Percentiles rank a stretch among this genome's conserved stretches.
phyloP scores from a whole-genome alignment of 2,888 invertebrate species.

The Hoplodrina blanda region DNA sequence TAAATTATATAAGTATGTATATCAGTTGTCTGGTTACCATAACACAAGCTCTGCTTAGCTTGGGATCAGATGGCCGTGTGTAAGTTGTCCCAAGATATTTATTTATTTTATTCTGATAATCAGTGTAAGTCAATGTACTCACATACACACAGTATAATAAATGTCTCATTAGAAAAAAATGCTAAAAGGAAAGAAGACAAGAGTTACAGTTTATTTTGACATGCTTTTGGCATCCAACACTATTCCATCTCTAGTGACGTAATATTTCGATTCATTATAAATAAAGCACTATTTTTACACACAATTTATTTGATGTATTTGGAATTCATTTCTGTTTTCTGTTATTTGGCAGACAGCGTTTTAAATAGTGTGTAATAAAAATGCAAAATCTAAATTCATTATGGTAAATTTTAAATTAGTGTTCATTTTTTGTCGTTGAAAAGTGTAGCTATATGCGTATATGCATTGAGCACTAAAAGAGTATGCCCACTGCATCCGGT shows the following conservation, averaged over 20 bases:
- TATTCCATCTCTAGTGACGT: background rate
- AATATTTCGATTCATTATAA: background rate
- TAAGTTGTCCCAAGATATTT: too few relatives aligned
- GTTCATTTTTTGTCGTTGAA: background rate
- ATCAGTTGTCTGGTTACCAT: too few relatives aligned
- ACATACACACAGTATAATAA: background rate
- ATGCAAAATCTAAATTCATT: conserved; percentile 3
- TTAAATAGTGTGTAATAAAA: conserved; percentile 8
- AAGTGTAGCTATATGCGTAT: too few relatives aligned
- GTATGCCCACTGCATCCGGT: too few relatives aligned
- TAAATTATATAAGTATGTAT: too few relatives aligned
- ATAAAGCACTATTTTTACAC: conserved; percentile 8
- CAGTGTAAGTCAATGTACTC: background rate
- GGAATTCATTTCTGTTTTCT: conserved; percentile 1
- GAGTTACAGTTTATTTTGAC: conserved; percentile 37
- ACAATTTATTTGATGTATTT: conserved; percentile 3
- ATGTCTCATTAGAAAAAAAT: conserved; percentile 13
- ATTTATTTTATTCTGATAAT: too few relatives aligned
- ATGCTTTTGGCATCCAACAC: conserved; percentile 20
- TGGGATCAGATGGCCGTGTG: too few relatives aligned
- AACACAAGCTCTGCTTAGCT: too few relatives aligned
- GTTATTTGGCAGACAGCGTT: background rate
- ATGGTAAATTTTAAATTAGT: background rate
- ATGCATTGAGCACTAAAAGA: too few relatives aligned
- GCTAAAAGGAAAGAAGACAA: conserved; percentile 3